Percentiles rank a stretch among this genome's conserved stretches.
These are phyloP conservation scores for Lipophrys pholis DNA, from an alignment of 2,113 vertebrate genomes.

Conservation along the genomic window DNA sequence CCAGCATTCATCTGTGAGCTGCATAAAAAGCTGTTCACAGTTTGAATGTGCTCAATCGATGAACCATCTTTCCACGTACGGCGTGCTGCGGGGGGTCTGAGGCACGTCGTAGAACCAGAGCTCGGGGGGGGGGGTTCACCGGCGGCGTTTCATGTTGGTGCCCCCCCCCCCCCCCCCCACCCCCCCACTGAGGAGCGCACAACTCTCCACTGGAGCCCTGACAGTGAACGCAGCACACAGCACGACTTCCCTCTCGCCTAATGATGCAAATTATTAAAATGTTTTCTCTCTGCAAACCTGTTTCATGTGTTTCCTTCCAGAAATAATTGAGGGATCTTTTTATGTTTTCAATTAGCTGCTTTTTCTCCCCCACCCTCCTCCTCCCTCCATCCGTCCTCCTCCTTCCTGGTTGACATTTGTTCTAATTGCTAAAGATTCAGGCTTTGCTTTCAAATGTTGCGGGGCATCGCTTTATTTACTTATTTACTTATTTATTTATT, in stretches of 20 bases:
- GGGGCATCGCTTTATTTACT: slow-evolving; percentile 43
- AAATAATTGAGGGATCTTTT: slow-evolving; percentile 75
- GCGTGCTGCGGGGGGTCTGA: too few species aligned
- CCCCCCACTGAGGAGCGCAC: slow-evolving; percentile 45
- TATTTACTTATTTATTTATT: slow-evolving; percentile 60
- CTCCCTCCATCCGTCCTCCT: neutral
- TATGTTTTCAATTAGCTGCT: slow-evolving; percentile 73
- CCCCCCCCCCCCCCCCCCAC: neutral
- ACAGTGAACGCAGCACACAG: slow-evolving; percentile 43
- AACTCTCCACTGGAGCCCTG: slow-evolving; percentile 28
- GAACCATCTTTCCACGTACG: too few species aligned
- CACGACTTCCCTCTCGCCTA: slow-evolving; percentile 41
- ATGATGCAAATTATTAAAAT: slow-evolving; percentile 75
- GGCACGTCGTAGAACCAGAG: too few species aligned
- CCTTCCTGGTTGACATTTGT: slow-evolving; percentile 52
- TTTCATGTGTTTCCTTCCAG: slow-evolving; percentile 59
- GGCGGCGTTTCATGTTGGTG: too few species aligned
- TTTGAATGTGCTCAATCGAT: too few species aligned
- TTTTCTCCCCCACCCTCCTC: neutral
- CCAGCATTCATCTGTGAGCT: too few species aligned
- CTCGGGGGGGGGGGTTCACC: too few species aligned
- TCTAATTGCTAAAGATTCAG: slow-evolving; percentile 67
- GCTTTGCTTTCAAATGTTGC: slow-evolving; percentile 44
- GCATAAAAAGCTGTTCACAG: too few species aligned
- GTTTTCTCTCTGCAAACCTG: slow-evolving; percentile 56